A percentile compares a stretch with the other conserved stretches of the same genome.
These are phyloP conservation scores for Vanessa atalanta DNA, from an alignment of 1,140 invertebrate genomes.

Conservation along the genomic window DNA sequence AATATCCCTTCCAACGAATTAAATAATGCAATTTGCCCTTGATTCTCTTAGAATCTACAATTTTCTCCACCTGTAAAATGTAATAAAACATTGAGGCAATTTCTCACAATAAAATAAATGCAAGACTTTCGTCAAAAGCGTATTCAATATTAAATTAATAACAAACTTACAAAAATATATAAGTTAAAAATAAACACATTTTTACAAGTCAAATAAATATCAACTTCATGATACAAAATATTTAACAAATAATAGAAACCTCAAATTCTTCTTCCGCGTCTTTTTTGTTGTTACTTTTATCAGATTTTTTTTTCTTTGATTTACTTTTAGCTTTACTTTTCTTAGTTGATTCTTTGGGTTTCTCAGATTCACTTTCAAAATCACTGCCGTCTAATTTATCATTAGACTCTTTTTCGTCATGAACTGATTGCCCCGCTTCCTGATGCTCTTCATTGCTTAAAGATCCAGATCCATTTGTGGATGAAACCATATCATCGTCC, in stretches of 20 bases:
- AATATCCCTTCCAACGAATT: slow-evolving; percentile 92
- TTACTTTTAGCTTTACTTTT: slow-evolving; percentile 58
- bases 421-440: slow-evolving; percentile 45
- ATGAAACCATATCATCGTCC: slow-evolving; percentile 73
- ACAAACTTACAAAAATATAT: no score
- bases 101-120: not conserved
- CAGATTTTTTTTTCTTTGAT: slow-evolving; percentile 60
- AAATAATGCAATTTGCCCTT: slow-evolving; percentile 87
- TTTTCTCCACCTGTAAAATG: slow-evolving; percentile 83
- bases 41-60: slow-evolving; percentile 85
- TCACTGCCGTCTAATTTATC: slow-evolving; percentile 41
- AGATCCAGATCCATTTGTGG: slow-evolving; percentile 71
- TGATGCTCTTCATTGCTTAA: slow-evolving; percentile 58
- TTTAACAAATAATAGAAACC: slow-evolving; percentile 43
- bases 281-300: slow-evolving; percentile 50
- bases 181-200: no score
- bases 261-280: slow-evolving; percentile 62
- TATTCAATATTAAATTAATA: no score
- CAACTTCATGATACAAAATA: slow-evolving; percentile 2
- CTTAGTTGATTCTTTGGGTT: slow-evolving; percentile 42
- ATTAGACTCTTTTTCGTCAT: slow-evolving; percentile 35
- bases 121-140: no score
- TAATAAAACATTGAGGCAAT: not conserved
- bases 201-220: not conserved
- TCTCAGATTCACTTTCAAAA: slow-evolving; percentile 34